These are phyloP conservation scores for Scleropages formosus DNA, from an alignment of 2,797 vertebrate species.

Conservation along the genomic window DNA sequence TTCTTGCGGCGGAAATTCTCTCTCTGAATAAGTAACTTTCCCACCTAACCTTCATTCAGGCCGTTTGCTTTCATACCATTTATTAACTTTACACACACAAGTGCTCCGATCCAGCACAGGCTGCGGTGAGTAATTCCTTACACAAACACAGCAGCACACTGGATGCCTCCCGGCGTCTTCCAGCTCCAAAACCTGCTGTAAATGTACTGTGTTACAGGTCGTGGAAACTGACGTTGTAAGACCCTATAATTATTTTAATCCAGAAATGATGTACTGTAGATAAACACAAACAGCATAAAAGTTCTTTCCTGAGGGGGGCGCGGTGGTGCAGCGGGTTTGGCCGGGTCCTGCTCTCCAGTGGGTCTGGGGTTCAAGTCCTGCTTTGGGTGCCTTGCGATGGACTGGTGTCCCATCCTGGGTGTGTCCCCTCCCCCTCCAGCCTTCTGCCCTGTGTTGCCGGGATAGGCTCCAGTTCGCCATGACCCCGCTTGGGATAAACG, in stretches of 20 bases:
- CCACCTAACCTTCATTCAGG: background rate
- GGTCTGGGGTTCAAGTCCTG: no score
- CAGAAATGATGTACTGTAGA: background rate
- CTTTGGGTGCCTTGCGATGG: no score
- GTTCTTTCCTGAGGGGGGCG: no score
- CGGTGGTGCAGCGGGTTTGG: no score
- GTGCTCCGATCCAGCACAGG: no score
- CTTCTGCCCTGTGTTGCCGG: no score
- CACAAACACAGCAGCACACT: background rate
- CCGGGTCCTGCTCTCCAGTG: no score
- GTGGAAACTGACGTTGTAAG: background rate
- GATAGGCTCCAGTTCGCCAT: no score
- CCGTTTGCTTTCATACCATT: slow-evolving; percentile 1
- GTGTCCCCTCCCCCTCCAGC: no score
- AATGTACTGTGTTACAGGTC: background rate
- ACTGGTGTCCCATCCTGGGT: no score
- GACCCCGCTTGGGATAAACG: no score
- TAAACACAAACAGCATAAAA: background rate
- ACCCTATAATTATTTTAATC: background rate
- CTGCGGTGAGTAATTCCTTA: slow-evolving; percentile 7
- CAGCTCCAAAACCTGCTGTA: background rate
- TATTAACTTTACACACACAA: slow-evolving; percentile 9
- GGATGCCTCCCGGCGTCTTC: background rate
- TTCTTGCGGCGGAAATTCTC: background rate
- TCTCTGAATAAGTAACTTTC: background rate